Conservation (phyloP, 1,140 invertebrate genomes). For the Hylyphantes graminicola region DNA sequence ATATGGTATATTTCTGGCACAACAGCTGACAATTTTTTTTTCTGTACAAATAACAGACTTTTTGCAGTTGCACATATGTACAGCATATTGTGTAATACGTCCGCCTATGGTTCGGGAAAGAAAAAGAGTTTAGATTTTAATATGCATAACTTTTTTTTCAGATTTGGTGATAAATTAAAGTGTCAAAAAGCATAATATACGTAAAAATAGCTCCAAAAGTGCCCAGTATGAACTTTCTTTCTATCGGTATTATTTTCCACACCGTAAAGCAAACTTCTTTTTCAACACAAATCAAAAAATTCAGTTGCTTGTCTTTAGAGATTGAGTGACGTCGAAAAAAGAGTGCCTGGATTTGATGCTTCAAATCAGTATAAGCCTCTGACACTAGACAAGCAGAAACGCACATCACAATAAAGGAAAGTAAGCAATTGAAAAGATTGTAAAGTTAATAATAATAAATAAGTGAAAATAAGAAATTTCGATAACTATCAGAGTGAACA, state of each 20-base stretch:
- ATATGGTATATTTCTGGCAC: no score
- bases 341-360: background rate
- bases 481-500: no score
- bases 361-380: background rate
- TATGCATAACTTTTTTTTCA: no score
- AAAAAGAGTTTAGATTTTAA: no score
- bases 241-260: background rate
- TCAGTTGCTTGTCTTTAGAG: background rate
- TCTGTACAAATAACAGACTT: no score
- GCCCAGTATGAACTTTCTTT: background rate
- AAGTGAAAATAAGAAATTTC: no score
- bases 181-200: background rate
- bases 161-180: no score
- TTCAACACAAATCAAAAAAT: background rate
- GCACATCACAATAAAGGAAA: background rate
- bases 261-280: background rate
- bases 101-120: no score
- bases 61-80: no score
- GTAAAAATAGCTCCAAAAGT: conserved; percentile 3
- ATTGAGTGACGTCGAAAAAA: background rate
- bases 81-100: no score
- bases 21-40: no score
- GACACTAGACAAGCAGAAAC: background rate
- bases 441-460: background rate
- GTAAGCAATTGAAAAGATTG: background rate